Conservation (phyloP, 1,140 invertebrate species). For the Chionoecetes opilio region DNA sequence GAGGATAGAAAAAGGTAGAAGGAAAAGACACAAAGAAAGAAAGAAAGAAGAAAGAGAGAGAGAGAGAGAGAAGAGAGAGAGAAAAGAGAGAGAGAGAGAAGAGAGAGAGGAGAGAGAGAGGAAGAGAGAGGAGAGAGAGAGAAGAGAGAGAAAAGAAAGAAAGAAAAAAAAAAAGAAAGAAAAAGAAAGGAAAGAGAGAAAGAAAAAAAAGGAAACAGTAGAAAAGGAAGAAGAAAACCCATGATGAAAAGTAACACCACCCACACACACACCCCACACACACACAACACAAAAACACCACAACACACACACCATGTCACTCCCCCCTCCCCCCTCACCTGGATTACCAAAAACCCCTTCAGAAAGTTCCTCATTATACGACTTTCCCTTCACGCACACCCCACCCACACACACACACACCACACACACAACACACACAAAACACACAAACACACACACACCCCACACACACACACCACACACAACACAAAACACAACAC, state of each 20-base stretch:
- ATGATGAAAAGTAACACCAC: background rate
- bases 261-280: conserved; percentile 56
- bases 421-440: conserved; percentile 54
- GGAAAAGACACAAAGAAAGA: too few species aligned
- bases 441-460: conserved; percentile 47
- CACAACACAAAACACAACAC: conserved; percentile 54
- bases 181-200: background rate
- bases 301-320: background rate
- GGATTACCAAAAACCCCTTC: background rate
- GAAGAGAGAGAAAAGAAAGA: background rate
- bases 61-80: too few species aligned
- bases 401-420: conserved; percentile 52
- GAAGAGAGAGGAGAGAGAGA: background rate
- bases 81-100: too few species aligned
- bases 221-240: too few species aligned
- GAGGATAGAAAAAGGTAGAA: too few species aligned
- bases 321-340: background rate
- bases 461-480: conserved; percentile 53
- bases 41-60: too few species aligned
- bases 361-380: background rate
- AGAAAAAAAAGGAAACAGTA: background rate
- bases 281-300: conserved; percentile 43
- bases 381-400: conserved; percentile 34
- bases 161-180: background rate
- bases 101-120: background rate